Conservation (phyloP, 2,797 vertebrate species). For the Epinephelus malabaricus region DNA sequence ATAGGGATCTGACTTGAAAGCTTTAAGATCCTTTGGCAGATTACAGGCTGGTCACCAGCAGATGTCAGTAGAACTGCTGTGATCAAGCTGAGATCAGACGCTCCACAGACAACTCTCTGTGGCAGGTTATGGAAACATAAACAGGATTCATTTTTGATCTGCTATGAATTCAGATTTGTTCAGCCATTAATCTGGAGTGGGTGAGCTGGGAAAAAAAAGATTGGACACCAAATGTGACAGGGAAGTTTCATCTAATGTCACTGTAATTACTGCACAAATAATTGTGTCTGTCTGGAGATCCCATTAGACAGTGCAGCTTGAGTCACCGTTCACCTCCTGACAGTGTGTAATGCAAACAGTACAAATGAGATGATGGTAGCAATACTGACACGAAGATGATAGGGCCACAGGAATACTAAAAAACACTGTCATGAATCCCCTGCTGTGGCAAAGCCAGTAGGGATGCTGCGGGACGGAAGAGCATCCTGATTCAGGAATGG, state of each 20-base stretch:
- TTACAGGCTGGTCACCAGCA: constrained; percentile 72
- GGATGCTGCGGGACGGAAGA: constrained; percentile 49
- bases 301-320: constrained; percentile 45
- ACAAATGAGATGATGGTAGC: constrained; percentile 61
- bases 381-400: constrained; percentile 60
- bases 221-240: constrained; percentile 39
- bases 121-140: constrained; percentile 64
- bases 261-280: constrained; percentile 66
- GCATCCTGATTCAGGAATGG: constrained; percentile 55
- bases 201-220: constrained; percentile 29
- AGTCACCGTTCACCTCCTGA: constrained; percentile 61
- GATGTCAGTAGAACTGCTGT: constrained; percentile 76
- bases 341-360: constrained; percentile 59
- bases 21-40: constrained; percentile 62
- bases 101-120: constrained; percentile 52
- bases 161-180: constrained; percentile 47
- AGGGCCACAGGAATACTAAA: constrained; percentile 23
- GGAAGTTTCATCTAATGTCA: constrained; percentile 50
- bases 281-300: constrained; percentile 60
- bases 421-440: constrained; percentile 37
- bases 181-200: constrained; percentile 51
- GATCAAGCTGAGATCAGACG: constrained; percentile 68
- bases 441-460: constrained; percentile 40
- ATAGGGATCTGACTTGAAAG: constrained; percentile 66
- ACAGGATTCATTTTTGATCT: constrained; percentile 47